These are phyloP conservation scores for Drosophila eohydei DNA, from an alignment of 2,888 invertebrate species.

Conservation along the genomic window DNA sequence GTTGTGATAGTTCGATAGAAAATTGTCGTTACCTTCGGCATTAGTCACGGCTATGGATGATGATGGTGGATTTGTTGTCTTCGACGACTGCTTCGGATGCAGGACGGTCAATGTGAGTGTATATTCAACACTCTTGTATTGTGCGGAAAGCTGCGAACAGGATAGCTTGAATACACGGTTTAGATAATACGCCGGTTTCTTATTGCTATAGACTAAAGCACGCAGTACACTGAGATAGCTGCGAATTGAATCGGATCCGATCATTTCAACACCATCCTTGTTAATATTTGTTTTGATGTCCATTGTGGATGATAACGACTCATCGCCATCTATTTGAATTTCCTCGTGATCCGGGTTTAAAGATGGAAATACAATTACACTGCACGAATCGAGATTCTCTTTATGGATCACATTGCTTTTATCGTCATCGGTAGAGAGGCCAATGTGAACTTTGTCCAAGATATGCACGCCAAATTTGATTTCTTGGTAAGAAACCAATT, in stretches of 20 bases:
- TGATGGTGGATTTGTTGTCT: conserved; percentile 84
- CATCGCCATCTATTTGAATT: conserved; percentile 84
- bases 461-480: conserved; percentile 91
- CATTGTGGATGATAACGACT: conserved; percentile 82
- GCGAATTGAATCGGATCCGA: conserved; percentile 82
- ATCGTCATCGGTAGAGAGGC: conserved; percentile 85
- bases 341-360: conserved; percentile 98
- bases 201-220: conserved; percentile 94
- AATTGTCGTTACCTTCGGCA: conserved; percentile 33
- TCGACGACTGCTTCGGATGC: conserved; percentile 89
- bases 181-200: conserved; percentile 97
- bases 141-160: conserved; percentile 96
- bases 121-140: conserved; percentile 98
- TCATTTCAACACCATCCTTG: conserved; percentile 91
- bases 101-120: conserved; percentile 96
- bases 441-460: conserved; percentile 93
- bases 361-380: conserved; percentile 96
- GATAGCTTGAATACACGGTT: conserved; percentile 98
- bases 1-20: conserved; percentile 36
- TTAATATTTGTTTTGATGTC: conserved; percentile 90
- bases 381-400: conserved; percentile 92
- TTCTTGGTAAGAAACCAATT: conserved; percentile 84
- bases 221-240: conserved; percentile 84
- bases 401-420: conserved; percentile 32
- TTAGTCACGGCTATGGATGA: conserved; percentile 85